Conservation (phyloP, 2,888 invertebrate species). For the Eupithecia tripunctaria region DNA sequence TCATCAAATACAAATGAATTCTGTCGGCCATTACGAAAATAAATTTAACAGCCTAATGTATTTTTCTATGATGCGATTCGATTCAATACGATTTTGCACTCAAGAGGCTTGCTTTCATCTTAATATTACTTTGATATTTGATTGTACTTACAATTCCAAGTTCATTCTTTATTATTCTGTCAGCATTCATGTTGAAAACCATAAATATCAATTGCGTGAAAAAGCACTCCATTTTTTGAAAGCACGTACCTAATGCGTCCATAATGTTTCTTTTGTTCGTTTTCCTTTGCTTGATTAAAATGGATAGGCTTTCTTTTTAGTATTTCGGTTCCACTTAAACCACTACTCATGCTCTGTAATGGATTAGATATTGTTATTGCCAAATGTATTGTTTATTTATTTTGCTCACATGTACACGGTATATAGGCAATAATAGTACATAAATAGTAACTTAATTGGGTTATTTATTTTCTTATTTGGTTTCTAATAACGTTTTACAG, state of each 20-base stretch:
- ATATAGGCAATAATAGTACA: too few species aligned
- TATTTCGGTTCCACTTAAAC: slow-evolving; percentile 38
- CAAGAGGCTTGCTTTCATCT: not conserved
- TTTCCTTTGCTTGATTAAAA: slow-evolving; percentile 45
- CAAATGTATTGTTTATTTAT: too few species aligned
- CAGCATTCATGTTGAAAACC: slow-evolving; percentile 22
- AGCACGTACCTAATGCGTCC: slow-evolving; percentile 16
- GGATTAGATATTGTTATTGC: slow-evolving; percentile 34
- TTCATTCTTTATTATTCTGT: slow-evolving; percentile 1
- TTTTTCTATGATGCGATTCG: not conserved
- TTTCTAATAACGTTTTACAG: not conserved
- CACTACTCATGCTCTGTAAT: slow-evolving; percentile 40
- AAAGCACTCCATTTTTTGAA: slow-evolving; percentile 29
- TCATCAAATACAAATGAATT: not conserved
- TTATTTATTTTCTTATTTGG: slow-evolving; percentile 2
- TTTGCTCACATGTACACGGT: too few species aligned
- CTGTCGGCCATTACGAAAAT: not conserved
- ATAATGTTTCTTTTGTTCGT: slow-evolving; percentile 38
- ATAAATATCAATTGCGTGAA: slow-evolving; percentile 26
- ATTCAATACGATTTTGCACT: not conserved
- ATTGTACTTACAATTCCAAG: not conserved
- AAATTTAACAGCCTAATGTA: not conserved
- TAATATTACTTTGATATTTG: not conserved
- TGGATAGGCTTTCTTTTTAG: slow-evolving; percentile 37
- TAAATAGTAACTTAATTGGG: too few species aligned